Evolutionary conservation across 2,888 invertebrate species (phyloP), one percentile per base, ranked within the genome.

Genomic region (Leucophora obtusa): DNA sequence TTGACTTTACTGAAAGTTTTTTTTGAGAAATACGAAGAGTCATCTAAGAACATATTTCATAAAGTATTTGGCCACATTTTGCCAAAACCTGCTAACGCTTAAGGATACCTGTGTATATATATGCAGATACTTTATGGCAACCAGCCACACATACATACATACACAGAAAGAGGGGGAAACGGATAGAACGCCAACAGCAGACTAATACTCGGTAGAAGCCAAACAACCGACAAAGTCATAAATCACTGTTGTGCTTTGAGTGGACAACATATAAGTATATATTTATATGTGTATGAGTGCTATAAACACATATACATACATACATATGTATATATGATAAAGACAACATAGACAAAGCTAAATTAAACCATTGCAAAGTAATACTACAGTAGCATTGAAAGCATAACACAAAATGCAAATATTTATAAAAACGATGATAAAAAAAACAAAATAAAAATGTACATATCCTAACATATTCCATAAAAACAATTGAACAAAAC

Each of bases 221-320:
- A 71, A 77, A 71, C 47, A 77, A 77, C 70, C 65, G 38, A 60
- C 66, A 71, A 71, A 66, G 28, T 66, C 60, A 77, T 77, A 77
- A 77, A 77, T 77, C 71, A 71, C 54, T 38, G 10, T 33, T 66
- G 47, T 53, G 18, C 47, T 66, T 54, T 21, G 17, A 54, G 54
- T 35, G 60, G 35, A 58, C 75, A 60, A 51, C 58, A 51, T 11
- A 21, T 17, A 28, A 28, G 9, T 58, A 17, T 33, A 24, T 14
- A n/a, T 50, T 5, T 50, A 15, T 17, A 28, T 65, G 54, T 56
- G 11, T 18, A 33, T 24, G 3, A 51, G 38, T 10, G 10, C 10
- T 18, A 28, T 53, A 15, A 35, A 53, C 15, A 54, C 18, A 28
- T 53, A n/a, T 35, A 53, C 15, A 54, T 5, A 35, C 58, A 58